Base-by-base conservation (phyloP, 92 coral and sea anemone species). In the Virgularia gustaviana region DNA sequence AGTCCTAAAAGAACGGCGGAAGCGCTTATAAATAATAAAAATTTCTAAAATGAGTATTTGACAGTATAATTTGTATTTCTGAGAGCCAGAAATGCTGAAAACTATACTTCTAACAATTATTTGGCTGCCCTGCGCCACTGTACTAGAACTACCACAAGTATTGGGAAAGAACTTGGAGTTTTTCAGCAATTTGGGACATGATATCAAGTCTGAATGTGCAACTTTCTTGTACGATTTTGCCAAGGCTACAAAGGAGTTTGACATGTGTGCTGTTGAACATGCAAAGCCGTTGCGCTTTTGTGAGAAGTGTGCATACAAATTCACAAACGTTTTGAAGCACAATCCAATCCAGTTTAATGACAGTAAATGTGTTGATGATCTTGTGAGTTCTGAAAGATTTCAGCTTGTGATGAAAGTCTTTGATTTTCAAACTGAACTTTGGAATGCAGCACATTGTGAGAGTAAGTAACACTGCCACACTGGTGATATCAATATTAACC, bases 391-490 rank as follows among this genome's bases (percentile, higher is more conserved):
- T 1, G 75, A 68, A 16, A 29, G 61, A 12, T 68, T 68, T 49
- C 75, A 68, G 16, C 41, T 68, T 6, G 75, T 68, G 11, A 49
- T 49, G 61, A 68, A 49, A 35, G 75, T 68, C 16, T 68, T 47
- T 35, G 75, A 68, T 22, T 68, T 68, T 47, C 75, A 68, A 49
- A 68, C 75, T 68, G 75, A 47, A 16, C 60, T 68, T 18, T 68
- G 75, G 75, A 9, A 49, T 10, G 19, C 44, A 15, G 75, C 75
- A 33, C 60, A 68, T 38, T 68, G 75, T 31, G 44, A 19, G 0
- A 68, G 75, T 68, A 68, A 68, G 75, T 65, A 42, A 37, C n/a
- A n/a, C n/a, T n/a, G n/a, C n/a, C n/a, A n/a, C n/a, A n/a, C 19
- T 43, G 51, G 20, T 13, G 20, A 1, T 43, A 19, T 9, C 24